phyloP scores from a whole-genome alignment of 1,140 invertebrate genomes.

The Liolophura sinensis region DNA sequence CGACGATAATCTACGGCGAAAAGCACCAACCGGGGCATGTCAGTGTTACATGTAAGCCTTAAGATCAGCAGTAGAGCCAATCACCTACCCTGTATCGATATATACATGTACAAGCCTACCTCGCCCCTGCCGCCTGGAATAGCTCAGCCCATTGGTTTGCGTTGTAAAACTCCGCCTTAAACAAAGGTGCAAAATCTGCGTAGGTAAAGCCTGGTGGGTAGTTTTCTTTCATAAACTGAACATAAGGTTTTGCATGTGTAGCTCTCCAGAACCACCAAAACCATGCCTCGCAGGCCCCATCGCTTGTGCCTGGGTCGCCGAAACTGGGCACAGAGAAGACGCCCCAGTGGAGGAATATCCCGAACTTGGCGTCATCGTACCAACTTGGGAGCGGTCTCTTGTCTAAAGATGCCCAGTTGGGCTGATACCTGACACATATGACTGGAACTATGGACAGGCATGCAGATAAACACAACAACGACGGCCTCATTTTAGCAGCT shows the following conservation, averaged over 20 bases:
- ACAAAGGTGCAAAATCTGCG: conserved; percentile 48
- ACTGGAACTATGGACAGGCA: no score
- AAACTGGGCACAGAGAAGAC: conserved; percentile 43
- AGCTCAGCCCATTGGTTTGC: conserved; percentile 48
- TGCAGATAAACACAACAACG: no score
- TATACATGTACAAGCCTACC: conserved; percentile 33
- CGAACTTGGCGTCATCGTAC: conserved; percentile 48
- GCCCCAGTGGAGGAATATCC: conserved; percentile 51
- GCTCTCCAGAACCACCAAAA: conserved; percentile 13
- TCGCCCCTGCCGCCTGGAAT: conserved; percentile 45
- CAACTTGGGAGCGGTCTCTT: conserved; percentile 40
- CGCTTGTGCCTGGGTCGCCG: conserved; percentile 3
- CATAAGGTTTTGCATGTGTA: not conserved
- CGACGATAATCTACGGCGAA: no score
- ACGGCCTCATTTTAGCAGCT: no score
- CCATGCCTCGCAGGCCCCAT: conserved; percentile 4
- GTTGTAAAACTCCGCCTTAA: conserved; percentile 49
- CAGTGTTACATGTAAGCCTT: no score
- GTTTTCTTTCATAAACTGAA: conserved; percentile 47
- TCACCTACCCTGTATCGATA: no score
- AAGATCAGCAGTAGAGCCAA: no score
- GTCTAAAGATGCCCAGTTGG: conserved; percentile 43
- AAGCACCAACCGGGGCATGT: no score
- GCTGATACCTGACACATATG: conserved; percentile 6
- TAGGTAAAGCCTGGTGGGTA: conserved; percentile 51